Evolutionary conservation across 2,113 vertebrate genomes (phyloP).

Genomic region (Solea solea): DNA sequence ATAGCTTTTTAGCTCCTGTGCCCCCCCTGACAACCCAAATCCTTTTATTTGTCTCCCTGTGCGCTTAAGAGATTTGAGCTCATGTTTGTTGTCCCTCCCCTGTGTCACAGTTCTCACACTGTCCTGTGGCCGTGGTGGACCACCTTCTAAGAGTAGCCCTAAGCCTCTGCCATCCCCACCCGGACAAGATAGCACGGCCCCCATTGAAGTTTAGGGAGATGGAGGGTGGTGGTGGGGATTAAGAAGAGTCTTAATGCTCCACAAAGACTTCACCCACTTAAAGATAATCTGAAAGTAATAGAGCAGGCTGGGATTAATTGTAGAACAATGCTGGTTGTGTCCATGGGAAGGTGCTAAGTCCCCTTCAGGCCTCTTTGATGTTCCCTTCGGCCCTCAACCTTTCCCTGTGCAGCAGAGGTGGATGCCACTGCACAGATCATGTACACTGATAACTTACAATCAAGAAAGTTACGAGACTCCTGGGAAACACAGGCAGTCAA

Average conservation of each 20-base stretch:
- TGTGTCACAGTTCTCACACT: conserved; percentile 82
- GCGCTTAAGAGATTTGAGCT: conserved; percentile 85
- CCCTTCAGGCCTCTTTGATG: conserved; percentile 81
- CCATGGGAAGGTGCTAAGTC: conserved; percentile 81
- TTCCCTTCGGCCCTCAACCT: conserved; percentile 59
- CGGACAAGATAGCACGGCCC: conserved; percentile 83
- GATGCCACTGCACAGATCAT: conserved; percentile 36
- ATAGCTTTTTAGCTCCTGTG: conserved; percentile 84
- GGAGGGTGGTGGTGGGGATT: conserved; percentile 50
- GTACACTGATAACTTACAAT: background rate
- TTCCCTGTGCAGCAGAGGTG: conserved; percentile 38
- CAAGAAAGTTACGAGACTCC: background rate
- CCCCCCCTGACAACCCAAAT: conserved; percentile 79
- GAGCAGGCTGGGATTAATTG: conserved; percentile 87
- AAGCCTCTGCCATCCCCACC: conserved; percentile 79
- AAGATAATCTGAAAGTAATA: conserved; percentile 89
- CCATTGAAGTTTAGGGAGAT: conserved; percentile 82
- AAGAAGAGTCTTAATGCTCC: conserved; percentile 80
- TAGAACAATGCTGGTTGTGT: conserved; percentile 81
- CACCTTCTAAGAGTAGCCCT: conserved; percentile 84
- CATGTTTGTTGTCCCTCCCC: conserved; percentile 85
- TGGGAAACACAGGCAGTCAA: background rate
- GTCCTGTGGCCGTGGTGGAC: conserved; percentile 76
- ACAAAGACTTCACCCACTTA: conserved; percentile 85
- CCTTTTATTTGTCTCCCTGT: conserved; percentile 83